A percentile compares a stretch with the other conserved stretches of the same genome.
phyloP scores from a whole-genome alignment of 2,797 vertebrate genomes.

The Podargus strigoides region DNA sequence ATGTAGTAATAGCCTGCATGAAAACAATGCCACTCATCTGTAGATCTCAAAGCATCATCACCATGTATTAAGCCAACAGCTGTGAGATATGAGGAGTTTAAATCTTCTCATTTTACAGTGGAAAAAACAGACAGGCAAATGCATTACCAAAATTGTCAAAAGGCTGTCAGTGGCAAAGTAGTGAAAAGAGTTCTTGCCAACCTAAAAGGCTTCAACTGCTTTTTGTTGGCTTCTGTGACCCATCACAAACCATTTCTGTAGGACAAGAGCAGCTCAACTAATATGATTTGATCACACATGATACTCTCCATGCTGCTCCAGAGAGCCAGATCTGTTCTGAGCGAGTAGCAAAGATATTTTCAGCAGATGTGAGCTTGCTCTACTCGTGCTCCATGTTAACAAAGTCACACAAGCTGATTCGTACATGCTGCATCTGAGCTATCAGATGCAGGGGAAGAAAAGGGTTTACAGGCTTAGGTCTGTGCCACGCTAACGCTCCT shows the following conservation, averaged over 20 bases:
- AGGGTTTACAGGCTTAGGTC: not conserved
- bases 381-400: not conserved
- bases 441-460: not conserved
- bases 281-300: not conserved
- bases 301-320: not conserved
- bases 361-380: not conserved
- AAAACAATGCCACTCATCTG: not conserved
- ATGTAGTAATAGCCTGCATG: not conserved
- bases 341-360: not conserved
- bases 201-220: not conserved
- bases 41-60: not conserved
- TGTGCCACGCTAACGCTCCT: fast-evolving
- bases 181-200: not conserved
- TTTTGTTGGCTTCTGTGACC: not conserved
- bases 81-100: not conserved
- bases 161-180: not conserved
- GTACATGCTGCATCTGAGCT: not conserved
- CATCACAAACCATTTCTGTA: not conserved
- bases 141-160: not conserved
- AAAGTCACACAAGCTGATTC: not conserved
- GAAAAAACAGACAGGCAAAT: not conserved
- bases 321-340: not conserved
- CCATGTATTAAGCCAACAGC: not conserved
- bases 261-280: not conserved
- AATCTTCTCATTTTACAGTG: not conserved